Evolutionary conservation across 2,113 vertebrate species (phyloP).

Genomic region (Anhinga rufa): DNA sequence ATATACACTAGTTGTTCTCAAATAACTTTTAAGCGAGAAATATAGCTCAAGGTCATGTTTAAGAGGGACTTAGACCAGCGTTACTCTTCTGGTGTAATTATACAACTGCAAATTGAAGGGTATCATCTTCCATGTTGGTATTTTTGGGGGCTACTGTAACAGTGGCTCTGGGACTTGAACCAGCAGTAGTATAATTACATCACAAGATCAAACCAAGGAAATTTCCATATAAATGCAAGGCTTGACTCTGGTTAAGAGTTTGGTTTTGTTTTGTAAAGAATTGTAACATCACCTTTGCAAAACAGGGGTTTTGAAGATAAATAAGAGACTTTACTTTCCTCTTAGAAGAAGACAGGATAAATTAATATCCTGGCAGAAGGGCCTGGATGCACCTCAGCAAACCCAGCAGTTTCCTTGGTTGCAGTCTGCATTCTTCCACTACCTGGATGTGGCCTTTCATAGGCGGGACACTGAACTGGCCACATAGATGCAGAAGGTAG

Average conservation of each 20-base stretch:
- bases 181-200: neutral
- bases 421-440: neutral
- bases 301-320: neutral
- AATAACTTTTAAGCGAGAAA: conserved; percentile 15
- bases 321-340: neutral
- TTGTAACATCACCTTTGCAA: neutral
- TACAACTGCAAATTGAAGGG: neutral
- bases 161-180: neutral
- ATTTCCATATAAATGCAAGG: neutral
- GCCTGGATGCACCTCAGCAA: neutral
- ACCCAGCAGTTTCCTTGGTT: neutral
- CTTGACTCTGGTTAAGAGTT: neutral
- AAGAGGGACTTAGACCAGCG: neutral
- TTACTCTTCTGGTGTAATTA: conserved; percentile 8
- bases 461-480: neutral
- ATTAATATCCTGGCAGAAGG: neutral
- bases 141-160: neutral
- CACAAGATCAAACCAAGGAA: neutral
- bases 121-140: neutral
- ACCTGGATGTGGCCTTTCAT: neutral
- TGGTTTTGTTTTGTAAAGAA: neutral
- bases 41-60: neutral
- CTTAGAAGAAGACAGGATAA: neutral
- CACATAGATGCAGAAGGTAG: neutral
- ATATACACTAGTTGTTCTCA: neutral